These are phyloP conservation scores for Drosophila orosa DNA, from an alignment of 1,140 invertebrate species.

Conservation along the genomic window DNA sequence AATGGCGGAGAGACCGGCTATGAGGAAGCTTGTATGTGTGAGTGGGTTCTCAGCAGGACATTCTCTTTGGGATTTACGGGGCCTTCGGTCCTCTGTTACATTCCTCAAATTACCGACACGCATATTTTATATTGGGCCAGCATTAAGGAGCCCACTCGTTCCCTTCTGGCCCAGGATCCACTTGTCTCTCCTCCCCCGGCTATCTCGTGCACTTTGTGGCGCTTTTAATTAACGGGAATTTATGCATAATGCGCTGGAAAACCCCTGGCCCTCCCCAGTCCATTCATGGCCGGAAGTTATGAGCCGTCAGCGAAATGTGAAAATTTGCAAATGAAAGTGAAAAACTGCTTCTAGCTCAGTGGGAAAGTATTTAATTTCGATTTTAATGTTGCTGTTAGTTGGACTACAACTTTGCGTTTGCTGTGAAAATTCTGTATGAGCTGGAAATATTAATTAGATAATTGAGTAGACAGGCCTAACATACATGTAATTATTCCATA, in stretches of 20 bases:
- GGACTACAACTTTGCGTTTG: background rate
- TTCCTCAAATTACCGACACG: conserved; percentile 81
- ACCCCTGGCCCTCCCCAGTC: conserved; percentile 5
- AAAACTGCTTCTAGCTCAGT: conserved; percentile 26
- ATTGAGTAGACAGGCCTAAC: too few relatives aligned
- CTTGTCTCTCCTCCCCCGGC: conserved; percentile 2
- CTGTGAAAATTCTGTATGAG: background rate
- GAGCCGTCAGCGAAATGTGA: conserved; percentile 56
- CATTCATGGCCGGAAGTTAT: conserved; percentile 54
- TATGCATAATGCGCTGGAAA: conserved; percentile 67
- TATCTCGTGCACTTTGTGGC: conserved; percentile 62
- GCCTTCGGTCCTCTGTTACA: conserved; percentile 64
- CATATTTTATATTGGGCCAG: conserved; percentile 77
- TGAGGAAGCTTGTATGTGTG: too few relatives aligned
- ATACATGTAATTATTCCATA: background rate
- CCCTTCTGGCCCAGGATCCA: conserved; percentile 5
- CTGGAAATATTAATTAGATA: conserved; percentile 2
- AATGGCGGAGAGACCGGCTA: conserved; percentile 10
- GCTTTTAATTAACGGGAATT: conserved; percentile 80
- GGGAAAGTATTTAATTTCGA: conserved; percentile 45
- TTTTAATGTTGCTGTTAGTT: conserved; percentile 15
- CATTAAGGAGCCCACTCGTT: conserved; percentile 54
- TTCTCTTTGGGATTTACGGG: conserved; percentile 71
- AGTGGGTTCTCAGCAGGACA: conserved; percentile 50
- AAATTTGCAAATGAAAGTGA: conserved; percentile 60